Evolutionary conservation across 2,888 invertebrate species (phyloP), one percentile per base, ranked within the genome.

Genomic region (Xestia xanthographa): DNA sequence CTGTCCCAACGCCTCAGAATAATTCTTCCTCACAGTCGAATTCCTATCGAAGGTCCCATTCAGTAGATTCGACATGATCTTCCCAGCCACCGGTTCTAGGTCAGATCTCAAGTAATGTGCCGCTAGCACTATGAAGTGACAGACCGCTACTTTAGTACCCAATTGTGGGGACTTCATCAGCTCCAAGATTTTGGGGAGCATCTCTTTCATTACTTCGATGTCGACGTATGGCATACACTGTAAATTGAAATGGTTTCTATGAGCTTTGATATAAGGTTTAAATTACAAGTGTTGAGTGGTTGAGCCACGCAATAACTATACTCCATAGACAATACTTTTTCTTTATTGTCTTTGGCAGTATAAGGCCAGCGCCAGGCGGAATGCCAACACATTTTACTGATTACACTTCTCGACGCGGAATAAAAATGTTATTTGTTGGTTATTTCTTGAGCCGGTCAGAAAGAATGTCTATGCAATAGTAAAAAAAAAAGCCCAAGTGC

Each of bases 1-100:
- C 90, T 99, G 98, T 0, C 99, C 99, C 80, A 99, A 97, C 29
- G 98, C 98, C 74, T 97, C 97, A 0, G 99, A 98, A 92, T 98
- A 98, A 83, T 98, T 98, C 94, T 98, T 99, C 88, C 99, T 97
- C 0, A 99, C 97, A 0, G 98, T 98, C 0, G 97, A 96, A 91
- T 99, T 99, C 78, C 98, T 97, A 93, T 99, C 99, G 66, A 98
- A 98, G 29, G 99, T 96, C 0, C 99, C 98, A 86, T 97, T 97
- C 58, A 98, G 96, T 72, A 98, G 94, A 17, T 87, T 94, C 0
- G 94, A 92, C 92, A 97, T 95, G 65, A 97, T 96, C 91, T 97
- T 97, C 11, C 97, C 97, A 0, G 97, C 97, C 1, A 97, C 89
- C 0, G 97, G 97, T 45, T 97, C 97, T 86, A 97, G 90, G 43